Base-by-base conservation (phyloP, 2,888 invertebrate species). In the Marronus borbonicus region DNA sequence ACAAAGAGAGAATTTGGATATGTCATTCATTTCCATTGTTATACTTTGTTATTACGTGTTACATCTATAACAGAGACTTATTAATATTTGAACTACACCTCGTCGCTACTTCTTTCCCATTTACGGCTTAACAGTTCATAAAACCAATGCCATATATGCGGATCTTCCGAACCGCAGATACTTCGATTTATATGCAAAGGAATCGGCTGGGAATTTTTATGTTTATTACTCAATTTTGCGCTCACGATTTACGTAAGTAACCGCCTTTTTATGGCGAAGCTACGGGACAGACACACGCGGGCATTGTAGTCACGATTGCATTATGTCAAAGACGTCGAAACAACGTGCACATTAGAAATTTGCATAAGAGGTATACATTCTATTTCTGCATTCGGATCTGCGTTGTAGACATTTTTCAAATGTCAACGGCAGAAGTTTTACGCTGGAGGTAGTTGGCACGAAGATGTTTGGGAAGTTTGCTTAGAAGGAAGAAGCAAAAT, bases 161-260 rank as follows among this genome's bases (percentile, higher is more conserved):
- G 28, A 62, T 62, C 62, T 31, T 28, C 10, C 8, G 24, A 14
- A 62, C 20, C 62, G 24, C 24, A 20, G 24, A 28, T 20, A 20
- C 20, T 28, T 24, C 12, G 12, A 24, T 62, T 66, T 49, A 31
- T 49, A 66, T 44, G 20, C 44, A 17, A 66, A 12, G 12, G 44
- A 17, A 14, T 49, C 44, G 66, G 20, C n/a, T 49, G 49, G 20
- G 44, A 2, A 66, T 66, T 66, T 44, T 44, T 44, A 66, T 66
- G 49, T 66, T 66, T 66, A 52, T 52, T 52, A 52, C 69, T n/a
- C 52, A 31, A 52, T 52, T 69, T 69, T 52, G 28, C 28, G 7
- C 52, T 7, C 28, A 44, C 52, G 14, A 69, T 50, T 69, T 52
- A 69, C 52, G 69, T 69, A 52, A 14, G 7, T 69, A 28, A 52